Conservation (phyloP, 1,140 invertebrate species). For the Venturia canescens region DNA sequence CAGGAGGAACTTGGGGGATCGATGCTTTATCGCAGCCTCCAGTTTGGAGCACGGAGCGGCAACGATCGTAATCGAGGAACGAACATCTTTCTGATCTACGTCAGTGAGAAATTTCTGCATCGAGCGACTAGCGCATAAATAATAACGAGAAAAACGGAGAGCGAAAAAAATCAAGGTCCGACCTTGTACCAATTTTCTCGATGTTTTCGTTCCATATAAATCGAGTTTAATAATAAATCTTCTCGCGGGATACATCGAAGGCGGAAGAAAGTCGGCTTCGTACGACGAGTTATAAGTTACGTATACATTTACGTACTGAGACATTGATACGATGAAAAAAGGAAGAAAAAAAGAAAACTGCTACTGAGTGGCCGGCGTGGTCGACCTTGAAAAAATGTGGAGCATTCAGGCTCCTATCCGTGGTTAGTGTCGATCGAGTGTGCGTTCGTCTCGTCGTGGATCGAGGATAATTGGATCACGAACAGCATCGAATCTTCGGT, state of each 20-base stretch:
- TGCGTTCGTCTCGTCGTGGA: not conserved
- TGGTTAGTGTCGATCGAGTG: conserved; percentile 11
- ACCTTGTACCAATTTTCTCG: conserved; percentile 10
- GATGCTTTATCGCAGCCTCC: not conserved
- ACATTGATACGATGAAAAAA: not conserved
- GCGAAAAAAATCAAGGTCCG: not conserved
- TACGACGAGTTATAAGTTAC: not conserved
- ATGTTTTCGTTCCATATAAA: not conserved
- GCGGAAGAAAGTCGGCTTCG: not conserved
- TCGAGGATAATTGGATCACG: conserved; percentile 34
- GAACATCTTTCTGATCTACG: not conserved
- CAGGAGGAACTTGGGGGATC: not conserved
- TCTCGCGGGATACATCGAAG: not conserved
- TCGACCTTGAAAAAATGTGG: conserved; percentile 38
- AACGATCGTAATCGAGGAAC: not conserved
- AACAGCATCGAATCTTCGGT: not conserved
- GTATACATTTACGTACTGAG: not conserved
- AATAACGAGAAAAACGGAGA: not conserved
- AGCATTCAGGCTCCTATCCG: conserved; percentile 24
- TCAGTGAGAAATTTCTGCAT: not conserved
- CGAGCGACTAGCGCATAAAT: not conserved
- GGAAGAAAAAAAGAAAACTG: not conserved
- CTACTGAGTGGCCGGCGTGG: not conserved
- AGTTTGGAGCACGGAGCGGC: not conserved
- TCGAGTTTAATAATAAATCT: conserved; percentile 13